phyloP scores from a whole-genome alignment of 2,888 invertebrate genomes.

The Diaprepes abbreviatus region DNA sequence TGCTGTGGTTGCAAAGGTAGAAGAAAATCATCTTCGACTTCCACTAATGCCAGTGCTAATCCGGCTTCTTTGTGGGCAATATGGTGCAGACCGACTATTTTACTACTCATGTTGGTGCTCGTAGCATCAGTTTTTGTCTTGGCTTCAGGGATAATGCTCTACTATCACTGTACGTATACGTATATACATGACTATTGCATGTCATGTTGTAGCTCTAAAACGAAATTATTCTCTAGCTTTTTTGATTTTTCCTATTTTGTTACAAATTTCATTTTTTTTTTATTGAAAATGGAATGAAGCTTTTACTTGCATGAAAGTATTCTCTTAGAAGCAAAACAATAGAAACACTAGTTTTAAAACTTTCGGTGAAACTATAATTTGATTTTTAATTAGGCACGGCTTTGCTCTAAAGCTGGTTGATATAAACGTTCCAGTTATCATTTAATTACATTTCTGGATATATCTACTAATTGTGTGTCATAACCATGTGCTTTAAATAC shows the following conservation, averaged over 20 bases:
- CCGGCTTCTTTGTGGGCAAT: conserved; percentile 31
- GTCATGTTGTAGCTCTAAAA: not conserved
- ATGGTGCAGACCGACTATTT: conserved; percentile 73
- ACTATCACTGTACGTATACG: conserved; percentile 74
- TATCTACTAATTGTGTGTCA: conserved; percentile 35
- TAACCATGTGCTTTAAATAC: conserved; percentile 31
- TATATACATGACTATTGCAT: not conserved
- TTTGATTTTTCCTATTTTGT: conserved; percentile 5
- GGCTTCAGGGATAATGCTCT: conserved; percentile 73
- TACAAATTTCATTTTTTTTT: not conserved
- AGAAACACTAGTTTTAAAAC: not conserved
- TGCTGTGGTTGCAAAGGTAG: conserved; percentile 39
- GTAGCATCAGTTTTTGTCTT: conserved; percentile 73
- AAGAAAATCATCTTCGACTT: conserved; percentile 54
- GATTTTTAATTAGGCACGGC: not conserved
- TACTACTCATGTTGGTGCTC: conserved; percentile 71
- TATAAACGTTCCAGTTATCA: conserved; percentile 26
- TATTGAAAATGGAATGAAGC: not conserved
- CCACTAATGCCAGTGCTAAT: conserved; percentile 56
- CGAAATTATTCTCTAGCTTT: not conserved
- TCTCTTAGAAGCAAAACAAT: not conserved
- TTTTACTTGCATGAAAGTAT: conserved; percentile 9
- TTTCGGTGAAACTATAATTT: not conserved
- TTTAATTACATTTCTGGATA: conserved; percentile 30
- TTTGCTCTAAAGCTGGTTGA: conserved; percentile 1